phyloP scores from a whole-genome alignment of 92 coral and sea anemone species.

The Epizoanthus stellaris region DNA sequence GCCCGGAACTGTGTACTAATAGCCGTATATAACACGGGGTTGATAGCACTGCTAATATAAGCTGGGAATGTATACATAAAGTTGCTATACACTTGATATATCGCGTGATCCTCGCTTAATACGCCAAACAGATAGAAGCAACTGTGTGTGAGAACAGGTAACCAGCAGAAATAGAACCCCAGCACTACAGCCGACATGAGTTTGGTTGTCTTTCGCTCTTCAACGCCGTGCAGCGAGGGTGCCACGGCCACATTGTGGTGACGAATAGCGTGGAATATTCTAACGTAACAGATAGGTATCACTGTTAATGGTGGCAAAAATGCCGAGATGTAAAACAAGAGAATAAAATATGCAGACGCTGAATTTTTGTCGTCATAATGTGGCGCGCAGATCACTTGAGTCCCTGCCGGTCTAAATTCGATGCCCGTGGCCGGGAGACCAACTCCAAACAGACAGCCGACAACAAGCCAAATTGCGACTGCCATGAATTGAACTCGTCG shows the following conservation, averaged over 20 bases:
- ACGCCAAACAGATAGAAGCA: background rate
- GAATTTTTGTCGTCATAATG: background rate
- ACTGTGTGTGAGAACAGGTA: background rate
- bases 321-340: background rate
- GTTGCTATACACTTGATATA: background rate
- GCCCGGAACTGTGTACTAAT: conserved; percentile 13
- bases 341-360: background rate
- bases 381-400: conserved; percentile 11
- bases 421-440: conserved; percentile 1
- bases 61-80: conserved; percentile 12
- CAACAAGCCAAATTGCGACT: background rate
- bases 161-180: conserved; percentile 17
- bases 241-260: background rate
- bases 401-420: conserved; percentile 7
- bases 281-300: background rate
- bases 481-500: background rate
- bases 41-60: conserved; percentile 14
- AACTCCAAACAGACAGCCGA: background rate
- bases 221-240: background rate
- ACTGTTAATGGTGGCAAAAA: background rate
- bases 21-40: conserved; percentile 12
- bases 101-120: background rate
- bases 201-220: conserved; percentile 12
- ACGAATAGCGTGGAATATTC: conserved; percentile 14
- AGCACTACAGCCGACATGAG: conserved; percentile 1